Evolutionary conservation across 2,888 invertebrate species (phyloP).

Genomic region (Melanchra persicariae): DNA sequence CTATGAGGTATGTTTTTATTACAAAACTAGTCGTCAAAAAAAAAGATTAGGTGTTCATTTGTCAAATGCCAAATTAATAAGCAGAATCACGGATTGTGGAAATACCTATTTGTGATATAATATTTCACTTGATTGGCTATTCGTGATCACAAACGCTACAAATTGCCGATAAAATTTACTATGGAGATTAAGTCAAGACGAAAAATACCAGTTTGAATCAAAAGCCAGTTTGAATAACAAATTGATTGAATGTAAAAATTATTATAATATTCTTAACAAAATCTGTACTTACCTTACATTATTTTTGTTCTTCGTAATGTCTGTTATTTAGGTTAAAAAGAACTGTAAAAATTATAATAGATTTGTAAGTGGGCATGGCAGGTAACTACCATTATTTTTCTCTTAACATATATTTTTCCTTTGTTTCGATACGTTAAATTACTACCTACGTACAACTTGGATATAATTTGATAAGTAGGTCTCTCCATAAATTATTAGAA

Average conservation of each 20-base stretch:
- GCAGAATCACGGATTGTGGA: background rate
- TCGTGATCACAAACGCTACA: slow-evolving; percentile 32
- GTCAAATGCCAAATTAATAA: slow-evolving; percentile 9
- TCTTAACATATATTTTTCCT: background rate
- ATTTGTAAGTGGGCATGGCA: background rate
- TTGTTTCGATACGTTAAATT: background rate
- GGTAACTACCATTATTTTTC: background rate
- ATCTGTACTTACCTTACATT: background rate
- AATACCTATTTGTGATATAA: slow-evolving; percentile 7
- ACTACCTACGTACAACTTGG: background rate
- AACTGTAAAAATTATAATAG: background rate
- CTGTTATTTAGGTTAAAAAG: background rate
- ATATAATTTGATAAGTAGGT: slow-evolving; percentile 11
- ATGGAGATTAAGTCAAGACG: slow-evolving; percentile 18
- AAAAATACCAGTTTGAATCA: slow-evolving; percentile 15
- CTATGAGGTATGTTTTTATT: no score
- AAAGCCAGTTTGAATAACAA: slow-evolving; percentile 13
- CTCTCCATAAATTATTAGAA: background rate
- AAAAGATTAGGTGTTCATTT: background rate
- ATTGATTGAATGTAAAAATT: slow-evolving; percentile 3
- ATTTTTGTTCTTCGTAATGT: background rate
- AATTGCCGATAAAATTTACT: slow-evolving; percentile 26
- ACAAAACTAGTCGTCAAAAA: background rate
- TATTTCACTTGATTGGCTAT: slow-evolving; percentile 31
- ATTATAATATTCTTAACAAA: slow-evolving; percentile 3